Evolutionary conservation across 2,888 invertebrate species (phyloP), one percentile per base, ranked within the genome.

Genomic region (Atethmia centrago): DNA sequence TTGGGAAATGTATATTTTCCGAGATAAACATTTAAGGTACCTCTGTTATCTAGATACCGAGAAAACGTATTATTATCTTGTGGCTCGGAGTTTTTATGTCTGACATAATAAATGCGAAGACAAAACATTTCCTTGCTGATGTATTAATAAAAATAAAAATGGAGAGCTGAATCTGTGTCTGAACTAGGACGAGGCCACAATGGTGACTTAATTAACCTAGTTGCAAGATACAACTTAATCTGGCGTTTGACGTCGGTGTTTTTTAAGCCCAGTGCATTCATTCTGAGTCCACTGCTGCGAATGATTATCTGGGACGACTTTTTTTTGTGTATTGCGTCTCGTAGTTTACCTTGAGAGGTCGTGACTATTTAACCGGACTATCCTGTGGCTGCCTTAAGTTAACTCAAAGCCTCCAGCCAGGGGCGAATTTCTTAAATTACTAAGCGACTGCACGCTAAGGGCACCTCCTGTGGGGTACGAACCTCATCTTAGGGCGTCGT

Each of bases 81-180:
- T 25, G 47, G 62, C 62, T 77, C 36, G 21, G 55, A 16, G 77
- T 76, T 72, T 75, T 71, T 64, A 71, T 72, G 66, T 71, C 19
- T 49, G 53, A 68, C 36, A 74, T 74, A 81, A 83, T 79, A 62
- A 74, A 79, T 58, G 56, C 59, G 67, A 65, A 83, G 49, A 79
- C 83, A 81, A 79, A 83, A 81, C 67, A 74, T 74, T 83, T 79
- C 70, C 83, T 65, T 49, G 64, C 59, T 68, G 49, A 16, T 42
- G 31, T 49, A 28, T n/a, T 40, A 63, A 73, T 61, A 36, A 74
- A 71, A 79, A 67, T 53, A 79, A 69, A 79, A 73, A 79, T 58
- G 53, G 28, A 53, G 36, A 65, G 51, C 62, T 63, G 79, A 56
- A 69, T 66, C 62, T 67, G 63, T 70, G 49, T 55, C 70, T 64